Evolutionary conservation across 2,113 vertebrate genomes (phyloP), one percentile per base, ranked within the genome.

Genomic region (Pelobates fuscus): DNA sequence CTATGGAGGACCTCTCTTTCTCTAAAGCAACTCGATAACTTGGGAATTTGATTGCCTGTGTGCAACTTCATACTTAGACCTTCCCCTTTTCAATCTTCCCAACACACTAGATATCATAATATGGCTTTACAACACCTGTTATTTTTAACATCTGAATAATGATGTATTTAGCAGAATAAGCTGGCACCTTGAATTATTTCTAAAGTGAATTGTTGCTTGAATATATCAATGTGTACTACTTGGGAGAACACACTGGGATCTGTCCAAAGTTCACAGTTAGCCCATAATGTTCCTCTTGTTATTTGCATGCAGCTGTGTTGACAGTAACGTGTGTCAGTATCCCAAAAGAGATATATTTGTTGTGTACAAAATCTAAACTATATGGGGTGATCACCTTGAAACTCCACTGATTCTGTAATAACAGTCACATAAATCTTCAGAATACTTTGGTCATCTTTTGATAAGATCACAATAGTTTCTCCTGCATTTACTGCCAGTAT

Each of bases 281-380:
- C 72, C 79, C 62, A 67, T 68, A 66, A 70, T 14, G 70, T 79
- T 81, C 71, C 78, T 77, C 78, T 44, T 67, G 71, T 26, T 80
- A 58, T 52, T 71, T 52, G 32, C 75, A 58, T 0, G 0, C 78
- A 85, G 54, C 82, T 81, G 78, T 78, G 64, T 69, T 83, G 68
- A 82, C 69, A 78, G 69, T 61, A 78, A 81, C 81, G 77, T 70
- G 21, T 77, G 80, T 80, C 79, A 78, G 77, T 73, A 75, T 72
- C 61, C 61, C 71, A 64, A 24, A 61, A 20, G 71, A 52, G 17
- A 78, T 80, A 80, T 82, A 79, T 81, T 81, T 78, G 75, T 67
- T 78, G 61, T 7, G 63, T 66, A 72, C 82, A 82, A 81, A 83
- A 78, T 81, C 81, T 67, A 79, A 83, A 65, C 80, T 84, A 69